Percentiles rank a stretch among this genome's conserved stretches.
These are phyloP conservation scores for Aleadryas rufinucha DNA, from an alignment of 2,113 vertebrate genomes.

Conservation along the genomic window DNA sequence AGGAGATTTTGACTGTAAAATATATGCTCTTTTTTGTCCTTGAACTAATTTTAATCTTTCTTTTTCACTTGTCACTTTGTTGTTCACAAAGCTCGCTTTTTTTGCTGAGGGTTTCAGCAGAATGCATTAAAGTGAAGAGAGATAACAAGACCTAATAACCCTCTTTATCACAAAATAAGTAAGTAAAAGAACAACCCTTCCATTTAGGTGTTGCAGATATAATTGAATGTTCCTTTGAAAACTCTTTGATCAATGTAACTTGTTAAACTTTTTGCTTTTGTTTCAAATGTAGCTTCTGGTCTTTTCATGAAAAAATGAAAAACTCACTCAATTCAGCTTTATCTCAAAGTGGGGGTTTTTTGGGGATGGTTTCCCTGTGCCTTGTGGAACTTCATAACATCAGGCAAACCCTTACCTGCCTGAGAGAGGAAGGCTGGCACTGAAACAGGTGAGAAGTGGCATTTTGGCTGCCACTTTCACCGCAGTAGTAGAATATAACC, in stretches of 20 bases:
- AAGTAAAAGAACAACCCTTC: slow-evolving; percentile 31
- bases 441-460: background rate
- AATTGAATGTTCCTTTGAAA: slow-evolving; percentile 36
- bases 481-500: background rate
- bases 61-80: slow-evolving; percentile 56
- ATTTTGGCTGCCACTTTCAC: background rate
- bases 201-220: slow-evolving; percentile 39
- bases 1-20: slow-evolving; percentile 54
- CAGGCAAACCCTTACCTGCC: background rate
- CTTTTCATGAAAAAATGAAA: background rate
- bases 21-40: slow-evolving; percentile 26
- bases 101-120: slow-evolving; percentile 37
- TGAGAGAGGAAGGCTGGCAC: background rate
- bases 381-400: background rate
- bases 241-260: slow-evolving; percentile 27
- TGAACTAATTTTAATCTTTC: slow-evolving; percentile 63
- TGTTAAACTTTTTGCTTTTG: slow-evolving; percentile 52
- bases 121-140: slow-evolving; percentile 8
- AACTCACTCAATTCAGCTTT: background rate
- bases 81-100: slow-evolving; percentile 37
- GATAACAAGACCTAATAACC: slow-evolving; percentile 51
- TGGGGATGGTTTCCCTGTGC: background rate
- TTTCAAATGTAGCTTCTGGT: slow-evolving; percentile 39
- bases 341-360: background rate
- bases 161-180: slow-evolving; percentile 18